Conservation (phyloP, 2,888 invertebrate species). For the Prosapia bicincta region DNA sequence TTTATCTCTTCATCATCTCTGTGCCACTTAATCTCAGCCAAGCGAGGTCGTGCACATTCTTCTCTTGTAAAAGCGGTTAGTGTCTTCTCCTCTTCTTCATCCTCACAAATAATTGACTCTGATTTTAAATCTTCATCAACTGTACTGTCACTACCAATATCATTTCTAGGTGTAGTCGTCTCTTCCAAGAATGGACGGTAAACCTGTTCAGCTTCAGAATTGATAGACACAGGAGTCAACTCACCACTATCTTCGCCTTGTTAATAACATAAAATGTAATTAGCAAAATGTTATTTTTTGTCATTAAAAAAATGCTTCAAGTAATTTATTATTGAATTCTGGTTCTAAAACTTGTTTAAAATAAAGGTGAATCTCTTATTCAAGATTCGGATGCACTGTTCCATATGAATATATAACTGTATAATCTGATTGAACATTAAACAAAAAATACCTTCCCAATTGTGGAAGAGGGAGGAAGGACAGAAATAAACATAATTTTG, state of each 20-base stretch:
- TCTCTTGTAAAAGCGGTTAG: constrained; percentile 23
- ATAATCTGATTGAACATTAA: too few relatives aligned
- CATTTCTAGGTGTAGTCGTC: constrained; percentile 12
- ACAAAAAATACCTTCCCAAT: too few relatives aligned
- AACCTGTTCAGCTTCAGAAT: constrained; percentile 49
- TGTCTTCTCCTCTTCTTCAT: constrained; percentile 27
- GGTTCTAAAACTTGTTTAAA: too few relatives aligned
- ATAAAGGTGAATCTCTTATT: too few relatives aligned
- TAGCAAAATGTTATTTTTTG: too few relatives aligned
- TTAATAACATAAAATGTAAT: too few relatives aligned
- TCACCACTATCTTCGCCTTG: constrained; percentile 52
- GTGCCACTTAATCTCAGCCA: constrained; percentile 26
- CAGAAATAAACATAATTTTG: too few relatives aligned
- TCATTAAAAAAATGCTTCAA: too few relatives aligned
- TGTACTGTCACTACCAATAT: constrained; percentile 31
- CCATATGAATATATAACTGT: too few relatives aligned
- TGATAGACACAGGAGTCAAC: constrained; percentile 64
- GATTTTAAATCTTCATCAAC: constrained; percentile 28
- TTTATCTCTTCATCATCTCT: constrained; percentile 9
- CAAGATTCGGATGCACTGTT: too few relatives aligned
- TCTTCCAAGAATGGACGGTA: constrained; percentile 5
- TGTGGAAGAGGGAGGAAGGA: too few relatives aligned
- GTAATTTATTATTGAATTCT: too few relatives aligned
- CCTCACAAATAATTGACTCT: constrained; percentile 15
- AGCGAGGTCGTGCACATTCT: constrained; percentile 18